Conservation (phyloP, 1,140 invertebrate species). For the Diuraphis noxia region DNA sequence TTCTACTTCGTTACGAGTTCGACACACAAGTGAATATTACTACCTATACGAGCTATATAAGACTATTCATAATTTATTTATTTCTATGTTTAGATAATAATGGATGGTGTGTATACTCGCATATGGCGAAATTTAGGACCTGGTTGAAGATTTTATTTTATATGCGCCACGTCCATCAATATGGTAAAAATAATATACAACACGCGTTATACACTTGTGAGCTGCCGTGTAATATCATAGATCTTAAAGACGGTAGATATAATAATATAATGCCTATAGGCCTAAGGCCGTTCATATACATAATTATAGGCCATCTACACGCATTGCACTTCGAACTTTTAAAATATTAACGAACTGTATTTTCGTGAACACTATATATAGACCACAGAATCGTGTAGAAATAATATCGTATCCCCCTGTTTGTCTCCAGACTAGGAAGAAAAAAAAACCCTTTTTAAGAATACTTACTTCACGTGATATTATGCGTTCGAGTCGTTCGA, state of each 20-base stretch:
- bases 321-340: neutral
- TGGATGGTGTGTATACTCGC: neutral
- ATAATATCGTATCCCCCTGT: neutral
- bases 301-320: too few species aligned
- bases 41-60: neutral
- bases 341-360: neutral
- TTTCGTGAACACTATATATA: neutral
- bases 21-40: neutral
- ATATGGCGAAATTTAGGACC: neutral
- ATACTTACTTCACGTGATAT: neutral
- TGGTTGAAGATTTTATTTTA: neutral
- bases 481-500: too few species aligned
- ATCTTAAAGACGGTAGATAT: neutral
- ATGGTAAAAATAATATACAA: neutral
- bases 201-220: neutral
- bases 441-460: neutral
- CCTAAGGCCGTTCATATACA: neutral
- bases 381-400: neutral
- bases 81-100: neutral
- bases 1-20: neutral
- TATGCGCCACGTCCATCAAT: neutral
- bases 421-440: neutral
- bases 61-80: neutral
- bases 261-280: neutral
- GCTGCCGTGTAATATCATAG: neutral